Base-by-base conservation (phyloP, 1,140 invertebrate genomes). In the Pogonomyrmex californicus region DNA sequence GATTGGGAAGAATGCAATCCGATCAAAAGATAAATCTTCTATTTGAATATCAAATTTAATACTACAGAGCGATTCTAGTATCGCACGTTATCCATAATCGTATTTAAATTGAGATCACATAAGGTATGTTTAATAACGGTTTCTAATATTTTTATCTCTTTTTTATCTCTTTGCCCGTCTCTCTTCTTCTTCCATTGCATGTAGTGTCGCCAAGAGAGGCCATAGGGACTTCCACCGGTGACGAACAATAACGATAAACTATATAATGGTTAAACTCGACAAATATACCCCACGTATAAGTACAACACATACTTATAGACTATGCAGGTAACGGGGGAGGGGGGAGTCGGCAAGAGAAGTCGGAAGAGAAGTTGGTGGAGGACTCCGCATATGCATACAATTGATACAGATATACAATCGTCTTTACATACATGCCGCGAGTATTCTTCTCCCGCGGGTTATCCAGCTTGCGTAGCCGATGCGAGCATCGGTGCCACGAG, bases 351-450 rank as follows among this genome's bases (percentile, higher is more conserved):
- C 23, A 44, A 23, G 4, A n/a, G 2, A 71, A 71, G 38, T 51
- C 33, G 47, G 68, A 63, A 66, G 78, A 77, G 62, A 41, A 70
- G 49, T 23, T 17, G 33, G 62, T 68, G 41, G 30, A 47, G 68
- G 63, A 75, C 78, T 71, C 79, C 90, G 77, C 90, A 93, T 95
- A 95, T 95, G 94, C 94, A 95, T 95, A 95, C 95, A 95, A 95
- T 95, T 95, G 94, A 95, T 95, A 95, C 95, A 95, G 94, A 95
- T 95, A 95, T 94, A 95, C 93, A 93, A 95, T 95, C 94, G 94
- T 93, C 91, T 93, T 94, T 94, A 82, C 54, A 93, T 94, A 93
- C 90, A 78, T 41, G 79, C 87, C 76, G 86, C 86, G 86, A 87
- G 38, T 91, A 87, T 90, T 91, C 87, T 90, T 88, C 47, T 58